Base-by-base conservation (phyloP, 2,888 invertebrate species). In the Branchipolynoe longqiensis region DNA sequence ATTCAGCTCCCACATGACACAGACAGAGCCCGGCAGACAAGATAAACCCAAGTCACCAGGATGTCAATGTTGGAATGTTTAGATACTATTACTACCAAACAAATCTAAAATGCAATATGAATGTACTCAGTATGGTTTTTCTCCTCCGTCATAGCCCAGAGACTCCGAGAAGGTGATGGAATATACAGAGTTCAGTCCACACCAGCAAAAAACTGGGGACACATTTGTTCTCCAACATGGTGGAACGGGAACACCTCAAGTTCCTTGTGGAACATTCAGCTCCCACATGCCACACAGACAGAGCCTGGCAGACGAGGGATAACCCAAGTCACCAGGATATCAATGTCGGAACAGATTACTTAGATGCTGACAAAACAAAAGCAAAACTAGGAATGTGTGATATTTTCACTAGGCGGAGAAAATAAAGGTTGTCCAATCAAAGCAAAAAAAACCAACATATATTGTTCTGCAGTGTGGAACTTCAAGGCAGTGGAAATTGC, bases 211-310 rank as follows among this genome's bases (percentile, higher is more conserved):
- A 82, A 85, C 84, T 81, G 87, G 88, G 88, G 86, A 87, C 88
- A 88, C 87, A 86, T 88, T 89, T 90, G 62, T 64, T 90, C 88
- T 91, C 87, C 90, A 90, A 91, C 90, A 90, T 89, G 89, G 89
- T 91, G 90, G 91, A 90, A 90, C 83, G 89, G 90, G 89, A 90
- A 89, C 86, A 89, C 91, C 87, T 89, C 90, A 88, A 88, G 89
- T 87, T 88, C 87, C 40, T 41, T 62, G 83, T 87, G 36, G 41
- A 73, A 62, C 82, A 62, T 81, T 86, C 87, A 86, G 86, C 86
- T 87, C 86, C 87, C 81, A 59, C 56, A 56, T 36, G 85, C 85
- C 87, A 87, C 82, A 54, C 64, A 85, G 74, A 83, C 82, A 83
- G 64, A 83, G 83, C 85, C 73, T 14, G 58, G 64, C 48, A 84